Evolutionary conservation across 2,113 vertebrate species (phyloP), one percentile per base, ranked within the genome.

Genomic region (Muntiacus muntjak): DNA sequence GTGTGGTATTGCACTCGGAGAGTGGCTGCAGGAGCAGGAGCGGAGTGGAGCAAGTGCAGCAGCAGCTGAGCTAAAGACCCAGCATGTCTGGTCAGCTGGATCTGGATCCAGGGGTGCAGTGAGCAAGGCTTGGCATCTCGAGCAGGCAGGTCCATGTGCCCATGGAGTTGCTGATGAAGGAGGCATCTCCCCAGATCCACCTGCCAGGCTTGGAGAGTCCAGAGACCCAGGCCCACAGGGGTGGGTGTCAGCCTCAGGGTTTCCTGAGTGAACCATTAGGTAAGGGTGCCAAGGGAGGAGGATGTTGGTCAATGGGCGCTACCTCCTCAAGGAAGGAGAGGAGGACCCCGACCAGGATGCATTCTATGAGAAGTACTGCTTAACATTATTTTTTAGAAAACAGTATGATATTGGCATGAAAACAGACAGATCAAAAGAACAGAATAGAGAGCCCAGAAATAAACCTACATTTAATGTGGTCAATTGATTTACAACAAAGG

Each of bases 221-320:
- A 6, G 28, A 83, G 85, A 76, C 87, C 40, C 74, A 47, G 97
- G 57, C 76, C 50, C 55, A 8, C 21, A 0, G 54, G 30, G 25
- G 45, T 52, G 2, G 67, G 45, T 23, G 12, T 33, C 2, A 2
- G 47, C n/a, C 1, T 6, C 2, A 23, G 92, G 43, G 55, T 12
- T 84, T 97, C 50, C 93, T 10, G 28, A 64, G 95, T 60, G 78
- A 55, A 43, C 89, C 50, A 9, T 52, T 7, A 30, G 83, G 67
- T 57, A 93, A 98, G 98, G 95, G 99, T 99, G 99, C 99, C 99
- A 1, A 3, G 1, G 5, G 16, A 10, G 79, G 98, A 99, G 98
- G 98, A 99, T 99, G 99, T 99, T 99, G 89, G 99, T 99, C 89
- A 99, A 99, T 97, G 99, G 99, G 97, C 99, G 99, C 98, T 99